Evolutionary conservation across 2,113 vertebrate genomes (phyloP), one percentile per base, ranked within the genome.

Genomic region (Lepus europaeus): DNA sequence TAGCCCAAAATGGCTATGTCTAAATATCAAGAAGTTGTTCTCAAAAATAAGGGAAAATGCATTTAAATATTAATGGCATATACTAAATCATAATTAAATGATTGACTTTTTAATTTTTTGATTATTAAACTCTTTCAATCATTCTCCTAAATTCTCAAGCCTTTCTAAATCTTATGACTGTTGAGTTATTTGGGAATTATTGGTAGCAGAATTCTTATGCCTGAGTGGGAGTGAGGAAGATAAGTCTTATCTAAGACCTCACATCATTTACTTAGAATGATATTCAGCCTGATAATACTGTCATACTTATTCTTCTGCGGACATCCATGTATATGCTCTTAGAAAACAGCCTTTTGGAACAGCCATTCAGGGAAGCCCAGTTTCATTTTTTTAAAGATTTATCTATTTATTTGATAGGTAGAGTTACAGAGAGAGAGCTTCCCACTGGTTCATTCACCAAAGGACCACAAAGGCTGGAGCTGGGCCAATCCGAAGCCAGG

Each of bases 61-160:
- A 84, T 31, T 89, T 51, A 84, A 94, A 94, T 94, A 49, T 93
- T 89, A 93, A 89, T 91, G 77, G 49, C 27, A 36, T 83, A 53
- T 45, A 78, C 36, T 91, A 87, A 96, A 72, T 72, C 51, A 76
- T 85, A 93, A 80, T 74, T 59, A 89, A 77, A 25, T 45, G 2
- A 80, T 63, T 8, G 45, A 10, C 25, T 73, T 90, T 66, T 80
- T 66, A 7, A 72, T 87, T 85, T 76, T 70, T 89, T 73, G 85
- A 80, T 70, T 64, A 31, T 79, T 76, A 72, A 63, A 27, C 33
- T 68, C 14, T 85, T 84, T 89, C 59, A 88, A 33, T 13, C 14
- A 49, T 29, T 64, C 19, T 77, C 13, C 22, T 92, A 59, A 69
- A 59, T 89, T n/a, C 70, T 79, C 39, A 85, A 69, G 13, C 20